Base-by-base conservation (phyloP, 1,140 invertebrate genomes). In the Ganaspis sp. region DNA sequence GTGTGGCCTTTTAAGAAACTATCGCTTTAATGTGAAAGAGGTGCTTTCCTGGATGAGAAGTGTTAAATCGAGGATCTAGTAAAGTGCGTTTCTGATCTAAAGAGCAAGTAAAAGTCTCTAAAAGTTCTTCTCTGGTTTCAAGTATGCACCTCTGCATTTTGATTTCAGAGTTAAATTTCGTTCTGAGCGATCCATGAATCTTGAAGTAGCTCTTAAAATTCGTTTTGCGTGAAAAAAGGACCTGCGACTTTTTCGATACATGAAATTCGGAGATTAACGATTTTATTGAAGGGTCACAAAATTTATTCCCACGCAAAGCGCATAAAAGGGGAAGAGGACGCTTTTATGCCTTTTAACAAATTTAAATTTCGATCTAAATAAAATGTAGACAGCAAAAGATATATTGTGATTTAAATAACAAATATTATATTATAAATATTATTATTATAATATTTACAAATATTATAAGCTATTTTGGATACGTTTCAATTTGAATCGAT, bases 111-210 rank as follows among this genome's bases (percentile, higher is more conserved):
- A 64, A 64, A 64, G 58, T 64, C 58, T 64, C 23, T 49, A n/a
- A 64, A 58, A 64, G 58, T 64, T 64, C 58, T 49, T 49, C 45
- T 49, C 45, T 49, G 15, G 45, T 49, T n/a, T 49, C 45, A 49
- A 49, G 23, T 29, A 29, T 9, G 58, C 58, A 29, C 23, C 58
- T 64, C 58, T 64, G 54, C 23, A 58, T 58, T 58, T 58, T 58
- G 58, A 64, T 64, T 64, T 29, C 15, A 29, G 58, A 64, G 58
- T 64, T 64, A 64, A 64, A 64, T 64, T 64, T 64, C 11, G 12
- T 64, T 64, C 58, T 64, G 58, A 29, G 58, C 12, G 58, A 64
- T 34, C 58, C 58, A 64, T 64, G 58, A 64, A 64, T 64, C 58
- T 29, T 29, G 58, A 29, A 64, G 58, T 64, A 64, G 58, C 21